Evolutionary conservation across 2,113 vertebrate genomes (phyloP), one percentile per base, ranked within the genome.

Genomic region (Opisthocomus hoazin): DNA sequence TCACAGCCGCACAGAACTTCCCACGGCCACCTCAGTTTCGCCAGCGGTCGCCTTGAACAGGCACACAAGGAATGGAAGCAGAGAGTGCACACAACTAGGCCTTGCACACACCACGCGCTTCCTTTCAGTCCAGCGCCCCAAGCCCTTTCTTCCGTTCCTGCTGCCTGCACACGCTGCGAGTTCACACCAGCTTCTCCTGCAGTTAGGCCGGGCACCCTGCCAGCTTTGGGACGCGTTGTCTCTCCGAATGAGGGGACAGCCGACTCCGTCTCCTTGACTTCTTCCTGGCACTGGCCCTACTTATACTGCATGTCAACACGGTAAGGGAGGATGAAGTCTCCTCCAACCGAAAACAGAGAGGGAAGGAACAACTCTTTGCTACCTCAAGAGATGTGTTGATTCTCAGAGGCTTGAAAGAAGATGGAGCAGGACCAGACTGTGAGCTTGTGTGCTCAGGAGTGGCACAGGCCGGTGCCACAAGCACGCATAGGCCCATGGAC

Each of bases 401-500:
- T 75, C 37, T 61, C 39, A 65, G 14, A 75, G 26, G 61, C 66
- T 61, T 48, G 18, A 71, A 51, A 65, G 22, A 81, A 12, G 39
- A 63, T 8, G 15, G 37, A 77, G 51, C 14, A 64, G 58, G 50
- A 79, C 8, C 11, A 69, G 26, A 12, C 45, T 26, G 5, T 17
- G 20, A 76, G 58, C 29, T 24, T 23, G 29, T 9, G 8, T 19
- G 43, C 69, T 45, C 87, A 39, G 39, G 22, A 77, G 13, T 1
- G 1, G 27, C 20, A 66, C 41, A 53, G 37, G 26, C 3, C 71
- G 12, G 43, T 36, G 12, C 36, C 84, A 69, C 75, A 54, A 58
- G 37, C 5, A 5, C 0, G 0, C 20, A 30, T 4, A 24, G 51
- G 46, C 41, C 74, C 18, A 34, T 1, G 10, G 51, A 70, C 70